These are phyloP conservation scores for Lymantria monacha DNA, from an alignment of 2,888 invertebrate genomes.

Conservation along the genomic window DNA sequence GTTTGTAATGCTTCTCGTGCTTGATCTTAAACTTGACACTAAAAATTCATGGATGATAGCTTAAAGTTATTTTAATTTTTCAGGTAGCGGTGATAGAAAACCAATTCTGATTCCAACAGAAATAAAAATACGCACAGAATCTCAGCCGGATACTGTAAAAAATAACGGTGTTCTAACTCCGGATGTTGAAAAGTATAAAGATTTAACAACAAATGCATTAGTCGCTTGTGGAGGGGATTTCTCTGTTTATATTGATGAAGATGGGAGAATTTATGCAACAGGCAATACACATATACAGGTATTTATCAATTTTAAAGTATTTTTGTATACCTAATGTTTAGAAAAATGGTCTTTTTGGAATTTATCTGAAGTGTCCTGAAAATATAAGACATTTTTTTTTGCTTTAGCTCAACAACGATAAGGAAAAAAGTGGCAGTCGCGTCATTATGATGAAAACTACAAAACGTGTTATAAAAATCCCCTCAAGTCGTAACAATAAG, in stretches of 20 bases:
- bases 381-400: background rate
- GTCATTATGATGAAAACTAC: conserved; percentile 87
- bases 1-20: too few relatives aligned
- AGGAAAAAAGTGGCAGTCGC: conserved; percentile 80
- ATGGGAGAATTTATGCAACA: conserved; percentile 88
- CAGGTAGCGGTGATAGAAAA: conserved; percentile 84
- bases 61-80: background rate
- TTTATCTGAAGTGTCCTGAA: too few relatives aligned
- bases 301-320: too few relatives aligned
- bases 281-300: conserved; percentile 84
- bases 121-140: conserved; percentile 67
- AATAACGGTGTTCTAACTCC: conserved; percentile 42
- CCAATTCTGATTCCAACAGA: conserved; percentile 82
- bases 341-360: too few relatives aligned
- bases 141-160: conserved; percentile 46
- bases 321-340: background rate
- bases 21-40: too few relatives aligned
- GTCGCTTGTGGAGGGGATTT: conserved; percentile 90
- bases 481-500: conserved; percentile 69
- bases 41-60: too few relatives aligned
- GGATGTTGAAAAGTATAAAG: conserved; percentile 41
- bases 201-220: conserved; percentile 50
- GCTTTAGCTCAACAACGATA: conserved; percentile 76
- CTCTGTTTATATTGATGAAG: conserved; percentile 86
- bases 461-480: conserved; percentile 87